A percentile compares a stretch with the other conserved stretches of the same genome.
Evolutionary conservation across 2,113 vertebrate genomes (phyloP).

Genomic region (Notechis scutatus): DNA sequence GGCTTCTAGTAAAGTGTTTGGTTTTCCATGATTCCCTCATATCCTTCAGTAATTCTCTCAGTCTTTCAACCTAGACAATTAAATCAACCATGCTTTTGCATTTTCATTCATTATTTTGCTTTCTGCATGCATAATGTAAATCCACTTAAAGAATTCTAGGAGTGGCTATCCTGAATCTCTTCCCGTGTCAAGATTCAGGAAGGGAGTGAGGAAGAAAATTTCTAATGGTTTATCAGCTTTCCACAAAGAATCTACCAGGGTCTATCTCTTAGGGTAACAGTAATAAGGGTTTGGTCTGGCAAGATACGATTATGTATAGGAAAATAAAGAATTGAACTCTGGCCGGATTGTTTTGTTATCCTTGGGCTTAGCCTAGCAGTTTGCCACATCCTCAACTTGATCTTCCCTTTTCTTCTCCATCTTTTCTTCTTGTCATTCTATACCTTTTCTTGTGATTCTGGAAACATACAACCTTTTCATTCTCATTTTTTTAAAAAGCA

Average conservation of each 20-base stretch:
- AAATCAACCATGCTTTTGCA: neutral
- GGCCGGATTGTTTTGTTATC: neutral
- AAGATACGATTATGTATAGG: neutral
- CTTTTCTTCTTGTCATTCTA: no score
- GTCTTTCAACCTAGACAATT: neutral
- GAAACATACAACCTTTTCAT: no score
- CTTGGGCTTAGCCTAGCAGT: neutral
- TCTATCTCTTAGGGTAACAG: neutral
- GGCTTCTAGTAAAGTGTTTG: neutral
- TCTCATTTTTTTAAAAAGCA: no score
- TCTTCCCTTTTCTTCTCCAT: no score
- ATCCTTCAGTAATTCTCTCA: neutral
- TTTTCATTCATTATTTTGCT: neutral
- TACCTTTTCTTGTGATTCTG: no score
- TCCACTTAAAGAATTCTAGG: neutral
- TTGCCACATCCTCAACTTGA: neutral
- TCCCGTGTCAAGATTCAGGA: neutral
- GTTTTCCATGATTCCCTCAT: neutral
- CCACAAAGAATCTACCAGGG: neutral
- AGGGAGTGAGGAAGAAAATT: neutral
- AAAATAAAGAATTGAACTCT: neutral
- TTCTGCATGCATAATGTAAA: neutral
- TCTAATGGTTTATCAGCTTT: neutral
- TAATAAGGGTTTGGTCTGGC: neutral
- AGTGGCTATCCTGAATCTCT: neutral